Base-by-base conservation (phyloP, 2,888 invertebrate species). In the Athetis lepigone region DNA sequence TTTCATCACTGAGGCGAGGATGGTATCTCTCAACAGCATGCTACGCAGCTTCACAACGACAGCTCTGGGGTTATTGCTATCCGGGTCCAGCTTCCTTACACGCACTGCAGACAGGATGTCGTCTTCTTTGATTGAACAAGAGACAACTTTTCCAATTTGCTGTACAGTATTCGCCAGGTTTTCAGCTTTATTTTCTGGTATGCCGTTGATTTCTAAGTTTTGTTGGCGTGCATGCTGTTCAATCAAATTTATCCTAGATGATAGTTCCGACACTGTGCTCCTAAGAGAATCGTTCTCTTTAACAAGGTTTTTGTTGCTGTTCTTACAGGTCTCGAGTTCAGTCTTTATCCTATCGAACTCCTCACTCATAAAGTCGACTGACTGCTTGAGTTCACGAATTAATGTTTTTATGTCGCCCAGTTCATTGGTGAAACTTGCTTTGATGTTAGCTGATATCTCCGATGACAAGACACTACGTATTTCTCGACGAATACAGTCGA, bases 401-500 rank as follows among this genome's bases (percentile, higher is more conserved):
- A 58, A 18, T 2, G 18, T 9, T 33, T 58, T 49, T 1, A 58
- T 58, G 2, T 23, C 57, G 4, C 33, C 33, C 13, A 58, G 18
- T 23, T 49, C 57, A 16, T 43, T 33, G n/a, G 33, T 23, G 7
- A 58, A 7, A 18, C 57, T 16, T 8, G 11, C 13, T 23, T 58
- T 58, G 1, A 58, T 58, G 42, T 42, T 49, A 6, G 49, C 18
- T 18, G 57, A 49, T 4, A 58, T 36, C 8, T 58, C 57, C 1
- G 11, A 36, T 6, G 54, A 43, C 6, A 43, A 6, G 16, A 54
- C 43, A 16, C n/a, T 33, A 0, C 57, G 42, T 42, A 58, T 58
- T 40, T 58, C 57, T 23, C 49, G 57, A 18, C 57, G 57, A 42
- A 58, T 43, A n/a, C n/a, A n/a, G n/a, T n/a, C n/a, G n/a, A n/a